These are phyloP conservation scores for Actinia tenebrosa DNA, from an alignment of 64 coral and sea anemone species.

Conservation along the genomic window DNA sequence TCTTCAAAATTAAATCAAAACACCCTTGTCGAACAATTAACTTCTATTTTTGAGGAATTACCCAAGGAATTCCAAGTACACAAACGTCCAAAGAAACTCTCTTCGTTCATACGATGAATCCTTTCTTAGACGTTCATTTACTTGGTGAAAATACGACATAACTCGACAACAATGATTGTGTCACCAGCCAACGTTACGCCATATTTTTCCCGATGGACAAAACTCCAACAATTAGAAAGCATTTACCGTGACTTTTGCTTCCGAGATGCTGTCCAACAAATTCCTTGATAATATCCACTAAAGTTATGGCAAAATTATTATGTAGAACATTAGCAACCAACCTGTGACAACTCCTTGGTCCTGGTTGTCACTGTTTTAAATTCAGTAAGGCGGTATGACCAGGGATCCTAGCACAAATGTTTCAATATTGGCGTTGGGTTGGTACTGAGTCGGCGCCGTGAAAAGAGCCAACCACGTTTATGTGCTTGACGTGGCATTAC, in stretches of 20 bases:
- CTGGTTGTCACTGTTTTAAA: conserved; percentile 41
- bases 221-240: conserved; percentile 22
- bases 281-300: not conserved
- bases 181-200: conserved; percentile 7
- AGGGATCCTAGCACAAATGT: conserved; percentile 72
- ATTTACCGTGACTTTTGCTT: conserved; percentile 17
- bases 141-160: not conserved
- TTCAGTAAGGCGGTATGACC: conserved; percentile 70
- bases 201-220: conserved; percentile 9
- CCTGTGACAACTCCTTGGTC: conserved; percentile 91
- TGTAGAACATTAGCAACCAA: conserved; percentile 57
- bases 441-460: conserved; percentile 61
- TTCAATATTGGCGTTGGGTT: conserved; percentile 78
- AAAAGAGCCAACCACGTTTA: conserved; percentile 75
- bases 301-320: conserved; percentile 16
- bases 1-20: conserved; percentile 17
- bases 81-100: not conserved
- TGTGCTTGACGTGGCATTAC: conserved; percentile 99
- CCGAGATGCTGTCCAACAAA: not conserved
- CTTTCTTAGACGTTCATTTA: conserved; percentile 5
- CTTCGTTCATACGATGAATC: not conserved
- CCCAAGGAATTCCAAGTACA: not conserved
- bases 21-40: not conserved
- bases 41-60: not conserved
- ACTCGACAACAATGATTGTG: not conserved